These are phyloP conservation scores for Stramonita haemastoma DNA, from an alignment of 2,888 invertebrate species.

Conservation along the genomic window DNA sequence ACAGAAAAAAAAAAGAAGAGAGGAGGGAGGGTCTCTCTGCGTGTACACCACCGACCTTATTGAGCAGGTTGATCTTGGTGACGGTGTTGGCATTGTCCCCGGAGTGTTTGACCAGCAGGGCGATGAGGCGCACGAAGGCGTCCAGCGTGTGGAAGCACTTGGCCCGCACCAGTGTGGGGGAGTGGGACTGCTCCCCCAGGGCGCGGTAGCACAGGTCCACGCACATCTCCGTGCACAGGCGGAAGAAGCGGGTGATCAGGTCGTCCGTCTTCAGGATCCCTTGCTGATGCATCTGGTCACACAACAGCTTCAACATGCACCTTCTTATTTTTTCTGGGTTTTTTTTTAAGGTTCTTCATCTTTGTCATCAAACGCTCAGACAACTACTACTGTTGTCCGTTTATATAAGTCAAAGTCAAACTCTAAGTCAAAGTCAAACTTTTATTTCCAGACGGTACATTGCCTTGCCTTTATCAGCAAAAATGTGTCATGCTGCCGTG, in stretches of 20 bases:
- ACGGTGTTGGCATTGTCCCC: conserved; percentile 85
- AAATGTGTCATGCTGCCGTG: too few relatives aligned
- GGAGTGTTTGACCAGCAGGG: conserved; percentile 90
- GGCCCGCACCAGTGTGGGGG: conserved; percentile 84
- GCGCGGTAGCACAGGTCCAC: conserved; percentile 94
- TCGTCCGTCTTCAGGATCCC: conserved; percentile 98
- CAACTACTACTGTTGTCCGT: too few relatives aligned
- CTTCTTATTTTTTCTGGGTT: too few relatives aligned
- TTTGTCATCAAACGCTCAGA: too few relatives aligned
- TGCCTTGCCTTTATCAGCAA: too few relatives aligned
- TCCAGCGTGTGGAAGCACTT: conserved; percentile 97
- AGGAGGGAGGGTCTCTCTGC: too few relatives aligned
- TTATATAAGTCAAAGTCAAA: too few relatives aligned
- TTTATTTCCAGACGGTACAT: too few relatives aligned
- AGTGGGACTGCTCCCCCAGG: conserved; percentile 84
- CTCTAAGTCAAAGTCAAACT: too few relatives aligned
- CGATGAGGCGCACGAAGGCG: conserved; percentile 94
- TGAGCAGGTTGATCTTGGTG: conserved; percentile 97
- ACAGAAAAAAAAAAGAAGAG: too few relatives aligned
- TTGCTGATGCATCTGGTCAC: conserved; percentile 90
- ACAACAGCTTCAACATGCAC: conserved; percentile 90
- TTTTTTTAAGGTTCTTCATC: too few relatives aligned
- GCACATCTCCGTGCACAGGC: conserved; percentile 96
- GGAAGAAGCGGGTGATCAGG: conserved; percentile 96
- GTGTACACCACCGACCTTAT: conserved; percentile 90